These are phyloP conservation scores for Chrysomallon squamiferum DNA, from an alignment of 1,140 invertebrate genomes.

Conservation along the genomic window DNA sequence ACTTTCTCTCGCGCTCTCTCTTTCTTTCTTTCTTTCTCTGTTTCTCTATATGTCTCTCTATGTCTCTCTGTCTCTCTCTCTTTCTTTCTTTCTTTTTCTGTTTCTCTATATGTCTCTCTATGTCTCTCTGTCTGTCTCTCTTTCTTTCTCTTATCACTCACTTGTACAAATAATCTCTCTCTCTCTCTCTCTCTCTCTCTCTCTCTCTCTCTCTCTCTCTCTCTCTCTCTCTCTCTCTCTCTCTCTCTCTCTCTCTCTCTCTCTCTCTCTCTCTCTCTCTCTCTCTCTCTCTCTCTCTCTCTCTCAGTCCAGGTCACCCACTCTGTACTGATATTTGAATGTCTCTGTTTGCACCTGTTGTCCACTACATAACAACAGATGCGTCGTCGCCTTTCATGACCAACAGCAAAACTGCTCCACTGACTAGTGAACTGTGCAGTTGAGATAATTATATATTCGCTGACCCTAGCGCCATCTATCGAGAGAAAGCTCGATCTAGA, in stretches of 20 bases:
- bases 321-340: too few species aligned
- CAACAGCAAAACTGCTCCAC: too few species aligned
- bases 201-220: neutral
- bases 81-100: neutral
- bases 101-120: neutral
- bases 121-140: neutral
- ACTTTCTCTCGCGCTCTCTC: constrained; percentile 6
- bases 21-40: constrained; percentile 1
- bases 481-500: too few species aligned
- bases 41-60: neutral
- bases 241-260: constrained; percentile 1
- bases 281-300: neutral
- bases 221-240: constrained; percentile 7
- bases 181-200: constrained; percentile 6
- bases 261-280: neutral
- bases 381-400: too few species aligned
- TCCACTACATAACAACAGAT: too few species aligned
- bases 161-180: neutral
- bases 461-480: too few species aligned
- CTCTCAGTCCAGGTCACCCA: neutral
- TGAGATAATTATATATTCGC: too few species aligned
- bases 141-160: neutral
- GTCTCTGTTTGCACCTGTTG: too few species aligned
- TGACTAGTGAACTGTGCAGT: too few species aligned
- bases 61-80: neutral